Conservation (phyloP, 2,888 invertebrate species). For the Boloria euphrosyne region DNA sequence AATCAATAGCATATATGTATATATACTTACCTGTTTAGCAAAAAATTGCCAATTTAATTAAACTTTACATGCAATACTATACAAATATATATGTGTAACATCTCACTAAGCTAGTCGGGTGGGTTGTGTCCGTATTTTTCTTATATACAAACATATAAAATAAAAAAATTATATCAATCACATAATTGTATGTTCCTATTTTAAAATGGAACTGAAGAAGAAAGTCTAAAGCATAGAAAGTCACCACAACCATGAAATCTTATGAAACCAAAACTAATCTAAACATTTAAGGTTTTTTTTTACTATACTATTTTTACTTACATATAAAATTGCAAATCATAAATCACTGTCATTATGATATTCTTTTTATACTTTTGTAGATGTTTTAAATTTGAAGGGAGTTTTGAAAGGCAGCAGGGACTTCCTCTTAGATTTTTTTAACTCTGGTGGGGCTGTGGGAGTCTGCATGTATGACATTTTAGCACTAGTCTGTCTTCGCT, state of each 20-base stretch:
- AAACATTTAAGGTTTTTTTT: neutral
- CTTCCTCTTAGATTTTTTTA: constrained; percentile 67
- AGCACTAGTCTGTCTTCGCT: constrained; percentile 54
- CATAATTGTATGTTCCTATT: constrained; percentile 31
- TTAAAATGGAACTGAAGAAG: constrained; percentile 30
- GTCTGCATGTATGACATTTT: constrained; percentile 56
- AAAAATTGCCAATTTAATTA: constrained; percentile 16
- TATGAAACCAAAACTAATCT: constrained; percentile 14
- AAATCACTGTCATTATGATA: constrained; percentile 14
- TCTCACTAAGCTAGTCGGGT: constrained; percentile 67
- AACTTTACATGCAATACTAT: constrained; percentile 30
- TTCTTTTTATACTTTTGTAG: constrained; percentile 58
- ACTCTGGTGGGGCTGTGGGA: constrained; percentile 57
- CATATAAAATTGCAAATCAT: too few species aligned
- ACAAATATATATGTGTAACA: constrained; percentile 34
- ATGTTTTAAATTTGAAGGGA: constrained; percentile 74
- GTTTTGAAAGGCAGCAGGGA: constrained; percentile 76
- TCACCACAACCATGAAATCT: constrained; percentile 44
- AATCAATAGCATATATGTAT: neutral
- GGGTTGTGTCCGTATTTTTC: constrained; percentile 74
- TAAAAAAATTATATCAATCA: constrained; percentile 39
- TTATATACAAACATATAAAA: constrained; percentile 56
- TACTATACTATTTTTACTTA: too few species aligned
- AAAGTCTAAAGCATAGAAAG: constrained; percentile 16
- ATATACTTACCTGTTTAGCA: constrained; percentile 15